Base-by-base conservation (phyloP, 2,797 vertebrate genomes). In the Halcyon badia region DNA sequence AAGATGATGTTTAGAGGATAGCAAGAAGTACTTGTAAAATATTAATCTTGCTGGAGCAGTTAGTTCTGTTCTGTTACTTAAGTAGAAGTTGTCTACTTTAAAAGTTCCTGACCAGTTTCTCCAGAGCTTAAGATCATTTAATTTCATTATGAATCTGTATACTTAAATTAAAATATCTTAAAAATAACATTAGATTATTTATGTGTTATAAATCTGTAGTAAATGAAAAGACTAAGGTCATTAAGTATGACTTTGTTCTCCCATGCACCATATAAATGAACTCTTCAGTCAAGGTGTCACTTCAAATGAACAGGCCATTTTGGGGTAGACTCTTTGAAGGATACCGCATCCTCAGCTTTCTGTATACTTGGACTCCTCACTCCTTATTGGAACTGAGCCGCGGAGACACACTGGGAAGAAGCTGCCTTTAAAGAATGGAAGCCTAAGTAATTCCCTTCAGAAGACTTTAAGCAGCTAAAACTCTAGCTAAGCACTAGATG, bases 111-210 rank as follows among this genome's bases (percentile, higher is more conserved):
- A 14, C 10, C 11, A 33, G 0, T 77, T 85, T 79, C 57, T 82
- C 60, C 20, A 10, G 52, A 44, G n/a, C 2, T 0, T 16, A 44
- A 56, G 19, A 37, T n/a, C 2, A 0, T 48, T 9, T 48, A 3
- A n/a, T 80, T 70, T 83, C 7, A 1, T 77, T 70, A 39, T 37
- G 25, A 52, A 17, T 61, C 52, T 37, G 1, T 26, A 21, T 22
- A 39, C 4, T 24, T 22, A 30, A 52, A n/a, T 61, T 51, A 71
- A 89, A 94, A 42, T 19, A 60, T 1, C 48, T 64, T 22, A 6
- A 48, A 51, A 72, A 46, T 56, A 22, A 80, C 75, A 21, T 14
- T 2, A 57, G 25, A 6, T 65, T 1, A 49, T 76, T 25, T 25
- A 37, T 35, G 20, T 20, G 1, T 61, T 64, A 14, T 19, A 41